Evolutionary conservation across 23 tunicate species (phyloP), one percentile per base, ranked within the genome.

Genomic region (Ascidia mentula): DNA sequence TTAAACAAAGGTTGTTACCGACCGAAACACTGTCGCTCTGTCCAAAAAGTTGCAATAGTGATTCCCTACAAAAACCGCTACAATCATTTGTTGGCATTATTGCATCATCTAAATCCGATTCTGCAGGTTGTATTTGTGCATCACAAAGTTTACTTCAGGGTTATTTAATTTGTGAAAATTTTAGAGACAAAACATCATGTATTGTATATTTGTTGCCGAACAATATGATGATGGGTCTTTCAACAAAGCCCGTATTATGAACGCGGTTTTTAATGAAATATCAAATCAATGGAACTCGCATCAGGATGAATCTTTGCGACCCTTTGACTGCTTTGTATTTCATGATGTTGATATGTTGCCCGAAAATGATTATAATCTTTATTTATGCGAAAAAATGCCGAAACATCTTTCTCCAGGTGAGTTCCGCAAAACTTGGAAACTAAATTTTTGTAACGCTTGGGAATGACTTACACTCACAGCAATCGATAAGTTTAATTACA

Each of bases 271-370:
- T 60, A 60, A 36, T 6, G 94, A 91, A 69, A 92, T 96, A 53
- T 76, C 77, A 33, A 79, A 74, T 22, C 36, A 31, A 40, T 84
- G 73, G 69, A 38, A 73, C 18, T 24, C 36, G 6, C 87, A 69
- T 5, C 46, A 46, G 17, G 80, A 78, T 32, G 35, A 6, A 18
- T 31, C 45, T 0, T 15, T 38, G 40, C 18, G 37, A 24, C 37
- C 30, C 13, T 96, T 91, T 70, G 97, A 96, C 65, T 96, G 99
- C 81, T 97, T 87, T 75, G 73, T 96, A 31, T 96, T 91, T 70
- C 99, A 96, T 71, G 99, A 96, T 79, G 99, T 96, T 1, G 99
- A 96, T 69, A 91, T 96, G 97, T 45, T 96, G 12, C 45, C 85
- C 28, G 99, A 96, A 69, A 81, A 96, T 65, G 99, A 96, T 82